These are phyloP conservation scores for Lysandra bellargus DNA, from an alignment of 2,888 invertebrate species.

Conservation along the genomic window DNA sequence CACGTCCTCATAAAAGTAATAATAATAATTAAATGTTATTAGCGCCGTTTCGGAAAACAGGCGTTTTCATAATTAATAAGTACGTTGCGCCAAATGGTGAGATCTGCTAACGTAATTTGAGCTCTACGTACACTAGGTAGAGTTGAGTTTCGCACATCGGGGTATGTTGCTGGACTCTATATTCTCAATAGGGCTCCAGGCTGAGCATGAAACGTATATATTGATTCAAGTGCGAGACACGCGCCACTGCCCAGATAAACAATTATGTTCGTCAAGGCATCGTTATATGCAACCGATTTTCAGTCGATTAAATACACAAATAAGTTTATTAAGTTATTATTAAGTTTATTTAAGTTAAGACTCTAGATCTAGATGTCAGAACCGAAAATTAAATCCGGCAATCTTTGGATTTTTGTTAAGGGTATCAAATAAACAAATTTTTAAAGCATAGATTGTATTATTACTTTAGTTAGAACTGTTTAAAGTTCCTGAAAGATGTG, in stretches of 20 bases:
- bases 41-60: conserved; percentile 20
- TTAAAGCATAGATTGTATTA: too few relatives aligned
- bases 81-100: conserved; percentile 7
- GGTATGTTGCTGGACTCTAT: neutral
- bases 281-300: neutral
- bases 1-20: conserved; percentile 23
- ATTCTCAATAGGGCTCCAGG: conserved; percentile 13
- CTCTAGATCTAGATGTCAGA: too few relatives aligned
- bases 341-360: too few relatives aligned
- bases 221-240: conserved; percentile 36
- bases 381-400: too few relatives aligned
- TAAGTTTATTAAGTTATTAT: too few relatives aligned
- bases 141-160: neutral
- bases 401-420: too few relatives aligned
- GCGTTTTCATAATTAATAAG: conserved; percentile 31
- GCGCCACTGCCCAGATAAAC: conserved; percentile 34
- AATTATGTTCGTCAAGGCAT: neutral
- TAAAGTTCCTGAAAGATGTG: too few relatives aligned
- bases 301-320: neutral
- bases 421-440: too few relatives aligned
- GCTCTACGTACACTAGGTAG: neutral
- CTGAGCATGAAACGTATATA: conserved; percentile 27
- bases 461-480: too few relatives aligned
- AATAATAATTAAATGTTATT: conserved; percentile 27
- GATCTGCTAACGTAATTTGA: neutral